Evolutionary conservation across 2,113 vertebrate genomes (phyloP), one percentile per base, ranked within the genome.

Genomic region (Tympanuchus pallidicinctus): DNA sequence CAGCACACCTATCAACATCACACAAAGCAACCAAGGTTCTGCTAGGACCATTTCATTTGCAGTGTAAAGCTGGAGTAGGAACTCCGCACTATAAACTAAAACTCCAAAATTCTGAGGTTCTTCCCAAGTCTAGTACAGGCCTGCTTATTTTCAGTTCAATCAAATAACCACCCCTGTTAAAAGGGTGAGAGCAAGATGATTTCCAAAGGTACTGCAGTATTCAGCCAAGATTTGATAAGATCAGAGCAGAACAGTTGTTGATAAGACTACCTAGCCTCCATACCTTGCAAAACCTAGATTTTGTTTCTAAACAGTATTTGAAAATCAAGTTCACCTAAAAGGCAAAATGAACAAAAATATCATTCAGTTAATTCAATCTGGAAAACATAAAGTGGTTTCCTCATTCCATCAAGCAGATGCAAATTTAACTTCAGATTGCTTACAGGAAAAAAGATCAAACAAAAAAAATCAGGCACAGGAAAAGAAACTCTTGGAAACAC

Each of bases 351-450:
- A 82, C 14, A 85, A 83, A 88, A 83, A 32, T 0, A 0, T 5
- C 21, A 21, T 77, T 83, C 50, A 64, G 34, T 83, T 85, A 50
- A 89, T 65, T 86, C 82, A 77, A 89, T 93, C 42, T 83, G 50
- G 36, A 54, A 92, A 86, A 88, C 34, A 82, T 50, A 87, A 85
- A 92, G 69, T 8, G 3, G 27, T 67, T 92, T 88, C 73, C 45
- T 83, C 45, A 7, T 90, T 88, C 60, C 47, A 74, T 70, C 60
- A 84, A 71, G 69, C 36, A 78, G 56, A 86, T 60, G 36, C 7
- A 92, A 93, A 90, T 88, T 93, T 93, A 66, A 92, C 92, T 93
- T 92, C 64, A 92, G 79, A 86, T 76, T 75, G 75, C 57, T 89
- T 45, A 11, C 69, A 71, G 40, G 69, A 89, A 91, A 85, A 93